Conservation (phyloP, 2,113 vertebrate genomes). For the Leucosticte australis region DNA sequence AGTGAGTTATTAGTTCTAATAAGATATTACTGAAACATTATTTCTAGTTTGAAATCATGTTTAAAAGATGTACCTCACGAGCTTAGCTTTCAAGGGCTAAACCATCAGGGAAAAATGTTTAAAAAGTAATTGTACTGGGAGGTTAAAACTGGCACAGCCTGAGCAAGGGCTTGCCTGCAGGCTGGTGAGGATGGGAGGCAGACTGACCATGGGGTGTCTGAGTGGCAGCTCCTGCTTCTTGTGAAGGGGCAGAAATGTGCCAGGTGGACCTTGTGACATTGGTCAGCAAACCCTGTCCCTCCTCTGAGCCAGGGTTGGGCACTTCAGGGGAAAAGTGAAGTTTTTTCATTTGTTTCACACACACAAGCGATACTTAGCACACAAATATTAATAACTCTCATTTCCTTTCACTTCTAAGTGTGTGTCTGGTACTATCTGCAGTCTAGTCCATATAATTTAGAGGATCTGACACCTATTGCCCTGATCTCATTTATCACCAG, state of each 20-base stretch:
- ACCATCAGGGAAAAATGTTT: background rate
- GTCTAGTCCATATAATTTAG: background rate
- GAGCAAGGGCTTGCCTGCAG: background rate
- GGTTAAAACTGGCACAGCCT: background rate
- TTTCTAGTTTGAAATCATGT: slow-evolving; percentile 11
- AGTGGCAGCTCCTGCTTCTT: background rate
- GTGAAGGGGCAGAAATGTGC: background rate
- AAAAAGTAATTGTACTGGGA: background rate
- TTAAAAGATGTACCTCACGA: background rate
- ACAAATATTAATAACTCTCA: background rate
- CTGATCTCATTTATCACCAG: slow-evolving; percentile 37
- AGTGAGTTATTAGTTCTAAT: background rate
- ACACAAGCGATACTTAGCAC: background rate
- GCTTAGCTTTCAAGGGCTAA: background rate
- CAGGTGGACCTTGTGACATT: background rate
- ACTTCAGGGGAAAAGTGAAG: background rate
- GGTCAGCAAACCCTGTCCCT: background rate
- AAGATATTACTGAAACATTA: background rate
- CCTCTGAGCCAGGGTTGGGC: accelerated
- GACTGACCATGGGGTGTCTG: no score
- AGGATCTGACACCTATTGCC: slow-evolving; percentile 1
- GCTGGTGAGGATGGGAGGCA: background rate
- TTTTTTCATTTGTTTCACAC: background rate
- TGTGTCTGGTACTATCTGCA: background rate
- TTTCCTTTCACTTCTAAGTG: background rate